A percentile compares a stretch with the other conserved stretches of the same genome.
Evolutionary conservation across 2,888 invertebrate genomes (phyloP).

Genomic region (Homarus gammarus): DNA sequence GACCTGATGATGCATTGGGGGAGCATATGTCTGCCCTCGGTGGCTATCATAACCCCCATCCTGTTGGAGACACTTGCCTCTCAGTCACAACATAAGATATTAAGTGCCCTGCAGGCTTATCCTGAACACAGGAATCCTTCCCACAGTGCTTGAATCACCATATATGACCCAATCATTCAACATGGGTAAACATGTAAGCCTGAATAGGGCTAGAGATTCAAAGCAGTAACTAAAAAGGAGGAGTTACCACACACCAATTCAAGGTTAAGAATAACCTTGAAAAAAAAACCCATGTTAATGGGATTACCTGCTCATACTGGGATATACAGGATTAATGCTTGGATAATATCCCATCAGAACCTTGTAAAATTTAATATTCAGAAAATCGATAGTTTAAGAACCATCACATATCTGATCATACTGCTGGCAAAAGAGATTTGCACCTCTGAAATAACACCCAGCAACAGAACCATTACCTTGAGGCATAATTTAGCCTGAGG

Average conservation of each 20-base stretch:
- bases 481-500: background rate
- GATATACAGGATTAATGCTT: background rate
- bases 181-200: background rate
- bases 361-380: background rate
- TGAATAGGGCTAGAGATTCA: background rate
- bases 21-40: slow-evolving; percentile 26
- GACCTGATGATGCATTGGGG: slow-evolving; percentile 19
- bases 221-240: background rate
- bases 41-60: slow-evolving; percentile 49
- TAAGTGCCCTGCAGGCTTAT: background rate
- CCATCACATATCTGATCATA: background rate
- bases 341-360: background rate
- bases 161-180: background rate
- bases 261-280: background rate
- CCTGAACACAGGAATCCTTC: slow-evolving; percentile 1
- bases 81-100: slow-evolving; percentile 31
- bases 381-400: background rate
- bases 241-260: background rate
- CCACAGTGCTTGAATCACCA: background rate
- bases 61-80: slow-evolving; percentile 65
- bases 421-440: background rate
- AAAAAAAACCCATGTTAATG: background rate
- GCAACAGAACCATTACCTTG: background rate
- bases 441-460: background rate
- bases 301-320: background rate